Evolutionary conservation across 2,797 vertebrate genomes (phyloP), one percentile per base, ranked within the genome.

Genomic region (Coregonus sp.): DNA sequence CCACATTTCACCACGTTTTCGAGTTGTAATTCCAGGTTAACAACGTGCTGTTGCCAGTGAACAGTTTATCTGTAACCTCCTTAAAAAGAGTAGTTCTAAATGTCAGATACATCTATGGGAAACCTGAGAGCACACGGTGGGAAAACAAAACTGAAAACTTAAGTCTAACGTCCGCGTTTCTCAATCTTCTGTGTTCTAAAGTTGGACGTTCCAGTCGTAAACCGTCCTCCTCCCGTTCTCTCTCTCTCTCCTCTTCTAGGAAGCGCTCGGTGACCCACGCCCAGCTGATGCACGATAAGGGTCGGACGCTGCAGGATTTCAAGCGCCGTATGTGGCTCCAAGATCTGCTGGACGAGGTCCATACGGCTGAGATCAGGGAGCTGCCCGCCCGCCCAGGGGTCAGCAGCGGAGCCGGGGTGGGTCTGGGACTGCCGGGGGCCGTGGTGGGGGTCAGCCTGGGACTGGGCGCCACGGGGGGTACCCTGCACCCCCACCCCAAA

Each of bases 241-340:
- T 40, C 11, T 51, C 9, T 40, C 7, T 74, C 15, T 33, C 59
- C 56, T 78, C 47, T 72, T 4, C 20, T 75, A 99, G 97, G 82
- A 96, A 94, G 80, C 95, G 98, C 4, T 97, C 98, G 0, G 98
- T 99, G 83, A 96, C 96, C 0, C 97, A 99, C 72, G 96, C 98
- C 25, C 98, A 99, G 94, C 94, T 99, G 16, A 92, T 99, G 90
- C 98, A 99, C n/a, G 98, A 99, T 88, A 99, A 99, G 86, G 95
- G 97, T 25, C 96, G 96, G 65, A 95, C 95, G 11, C 94, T 98
- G 85, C 97, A 99, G 85, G 97, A 99, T 63, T 90, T 96, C 14
- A 92, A 96, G 86, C 94, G 98, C 2, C 95, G 96, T 61, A 94
- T 95, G 90, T 99, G 97, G 94, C 95, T 99, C 29, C 96, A 99